phyloP scores from a whole-genome alignment of 2,888 invertebrate species.

The Punctoribates punctum region DNA sequence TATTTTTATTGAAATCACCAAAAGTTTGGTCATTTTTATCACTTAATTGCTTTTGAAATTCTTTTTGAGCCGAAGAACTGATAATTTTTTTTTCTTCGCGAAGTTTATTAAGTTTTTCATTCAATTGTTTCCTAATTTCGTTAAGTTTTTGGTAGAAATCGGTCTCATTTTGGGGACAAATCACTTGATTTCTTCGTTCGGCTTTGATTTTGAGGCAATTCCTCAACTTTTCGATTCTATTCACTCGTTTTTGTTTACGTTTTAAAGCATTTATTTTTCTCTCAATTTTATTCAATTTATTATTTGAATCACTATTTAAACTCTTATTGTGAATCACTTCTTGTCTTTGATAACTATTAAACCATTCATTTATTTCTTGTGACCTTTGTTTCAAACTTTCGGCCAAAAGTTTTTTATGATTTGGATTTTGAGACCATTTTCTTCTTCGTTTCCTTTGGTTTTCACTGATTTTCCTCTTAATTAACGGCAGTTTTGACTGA shows the following conservation, averaged over 20 bases:
- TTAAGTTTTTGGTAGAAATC: neutral
- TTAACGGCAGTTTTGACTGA: neutral
- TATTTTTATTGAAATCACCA: neutral
- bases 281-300: neutral
- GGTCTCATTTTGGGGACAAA: neutral
- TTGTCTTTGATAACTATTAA: neutral
- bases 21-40: neutral
- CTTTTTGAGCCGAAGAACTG: too few relatives aligned
- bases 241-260: neutral
- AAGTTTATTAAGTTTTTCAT: neutral
- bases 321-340: neutral
- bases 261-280: conserved; percentile 5
- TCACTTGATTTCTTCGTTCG: conserved; percentile 1
- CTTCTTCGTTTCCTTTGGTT: neutral
- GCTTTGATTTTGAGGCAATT: neutral
- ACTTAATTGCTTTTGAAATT: neutral
- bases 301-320: neutral
- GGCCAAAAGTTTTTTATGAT: neutral
- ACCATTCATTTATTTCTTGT: conserved; percentile 14
- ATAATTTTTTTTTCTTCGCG: neutral
- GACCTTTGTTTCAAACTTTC: neutral
- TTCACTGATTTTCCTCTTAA: conserved; percentile 26
- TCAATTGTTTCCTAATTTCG: neutral
- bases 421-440: neutral
- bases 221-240: conserved; percentile 3